Percentiles rank a stretch among this genome's conserved stretches.
Evolutionary conservation across 2,888 invertebrate species (phyloP).

Genomic region (Lasioglossum morio): DNA sequence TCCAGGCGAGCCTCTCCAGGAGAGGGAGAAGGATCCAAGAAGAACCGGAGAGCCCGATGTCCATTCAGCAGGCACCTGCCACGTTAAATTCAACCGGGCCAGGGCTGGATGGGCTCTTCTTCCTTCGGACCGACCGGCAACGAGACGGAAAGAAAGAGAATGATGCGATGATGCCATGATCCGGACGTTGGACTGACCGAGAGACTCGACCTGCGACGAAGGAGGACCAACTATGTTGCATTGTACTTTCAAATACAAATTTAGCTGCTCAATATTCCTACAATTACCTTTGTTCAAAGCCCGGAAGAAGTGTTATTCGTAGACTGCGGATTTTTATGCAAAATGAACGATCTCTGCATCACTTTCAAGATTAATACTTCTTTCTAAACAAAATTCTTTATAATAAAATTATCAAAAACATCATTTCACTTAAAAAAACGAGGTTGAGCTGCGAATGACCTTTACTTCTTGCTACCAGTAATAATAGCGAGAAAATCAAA

Average conservation of each 20-base stretch:
- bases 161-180: not conserved
- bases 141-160: conserved; percentile 37
- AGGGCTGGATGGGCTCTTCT: conserved; percentile 50
- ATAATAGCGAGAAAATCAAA: too few species aligned
- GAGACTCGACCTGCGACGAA: conserved; percentile 19
- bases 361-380: too few species aligned
- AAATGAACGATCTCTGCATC: too few species aligned
- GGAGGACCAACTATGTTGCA: conserved; percentile 22
- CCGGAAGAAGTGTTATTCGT: too few species aligned
- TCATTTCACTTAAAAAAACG: too few species aligned
- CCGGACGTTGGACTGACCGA: not conserved
- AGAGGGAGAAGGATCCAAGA: conserved; percentile 17
- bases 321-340: too few species aligned
- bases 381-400: too few species aligned
- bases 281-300: not conserved
- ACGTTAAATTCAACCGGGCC: conserved; percentile 73
- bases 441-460: too few species aligned
- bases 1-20: conserved; percentile 12
- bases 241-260: not conserved
- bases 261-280: not conserved
- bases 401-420: too few species aligned
- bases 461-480: too few species aligned
- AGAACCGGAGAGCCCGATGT: conserved; percentile 56
- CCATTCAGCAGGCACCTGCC: conserved; percentile 77
- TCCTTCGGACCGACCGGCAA: conserved; percentile 26